phyloP scores from a whole-genome alignment of 2,888 invertebrate genomes.

The Chymomyza fuscimana region DNA sequence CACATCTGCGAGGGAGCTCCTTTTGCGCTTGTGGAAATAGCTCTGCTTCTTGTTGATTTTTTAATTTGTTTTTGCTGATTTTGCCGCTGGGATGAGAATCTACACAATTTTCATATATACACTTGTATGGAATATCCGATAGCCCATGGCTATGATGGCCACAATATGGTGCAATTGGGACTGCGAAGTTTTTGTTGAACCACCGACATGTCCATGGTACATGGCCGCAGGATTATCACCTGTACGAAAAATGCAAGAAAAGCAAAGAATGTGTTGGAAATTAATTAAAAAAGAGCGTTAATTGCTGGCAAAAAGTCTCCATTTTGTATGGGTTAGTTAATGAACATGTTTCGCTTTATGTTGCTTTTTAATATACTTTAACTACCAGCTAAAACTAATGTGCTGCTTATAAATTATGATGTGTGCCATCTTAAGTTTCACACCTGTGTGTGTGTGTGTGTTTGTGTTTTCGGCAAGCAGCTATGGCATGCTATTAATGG shows the following conservation, averaged over 20 bases:
- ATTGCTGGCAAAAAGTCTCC: constrained; percentile 5
- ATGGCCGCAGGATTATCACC: constrained; percentile 91
- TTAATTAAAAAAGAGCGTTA: constrained; percentile 51
- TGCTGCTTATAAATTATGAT: constrained; percentile 63
- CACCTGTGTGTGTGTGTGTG: constrained; percentile 1
- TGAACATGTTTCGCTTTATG: neutral
- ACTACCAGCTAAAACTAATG: constrained; percentile 42
- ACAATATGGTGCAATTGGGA: constrained; percentile 76
- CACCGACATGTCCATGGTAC: constrained; percentile 82
- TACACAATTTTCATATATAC: constrained; percentile 75
- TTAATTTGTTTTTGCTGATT: neutral
- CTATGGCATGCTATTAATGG: constrained; percentile 43
- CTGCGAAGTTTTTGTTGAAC: constrained; percentile 79
- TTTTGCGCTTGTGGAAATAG: neutral
- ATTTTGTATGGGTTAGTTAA: neutral
- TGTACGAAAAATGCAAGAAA: constrained; percentile 77
- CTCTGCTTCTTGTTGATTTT: neutral
- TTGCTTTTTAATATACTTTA: neutral
- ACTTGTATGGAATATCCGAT: constrained; percentile 75
- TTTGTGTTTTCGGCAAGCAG: neutral
- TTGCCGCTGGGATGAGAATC: constrained; percentile 15
- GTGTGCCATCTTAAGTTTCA: neutral
- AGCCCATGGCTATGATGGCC: constrained; percentile 73
- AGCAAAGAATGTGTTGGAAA: constrained; percentile 34
- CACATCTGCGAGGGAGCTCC: neutral